phyloP scores from a whole-genome alignment of 1,140 invertebrate genomes.

The Mycetomoellerius zeteki region DNA sequence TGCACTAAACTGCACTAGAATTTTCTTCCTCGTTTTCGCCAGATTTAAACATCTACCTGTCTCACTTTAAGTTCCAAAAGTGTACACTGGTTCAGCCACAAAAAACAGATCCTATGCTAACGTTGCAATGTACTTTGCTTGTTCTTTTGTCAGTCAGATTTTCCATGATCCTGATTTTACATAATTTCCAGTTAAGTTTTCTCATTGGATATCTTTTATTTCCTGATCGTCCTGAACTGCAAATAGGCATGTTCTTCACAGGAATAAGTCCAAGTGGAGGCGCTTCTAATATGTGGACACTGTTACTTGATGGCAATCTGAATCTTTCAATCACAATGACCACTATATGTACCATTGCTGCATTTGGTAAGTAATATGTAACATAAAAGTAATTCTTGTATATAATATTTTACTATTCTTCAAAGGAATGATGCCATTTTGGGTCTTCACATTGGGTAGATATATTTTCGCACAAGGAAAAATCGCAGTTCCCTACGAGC shows the following conservation, averaged over 20 bases:
- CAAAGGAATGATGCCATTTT: constrained; percentile 97
- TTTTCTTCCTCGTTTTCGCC: no score
- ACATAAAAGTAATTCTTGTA: not conserved
- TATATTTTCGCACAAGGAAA: constrained; percentile 91
- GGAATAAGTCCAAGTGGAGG: constrained; percentile 97
- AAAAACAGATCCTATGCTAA: not conserved
- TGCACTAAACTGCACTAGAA: no score
- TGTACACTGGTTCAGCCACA: no score
- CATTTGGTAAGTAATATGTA: constrained; percentile 90
- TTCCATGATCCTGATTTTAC: not conserved
- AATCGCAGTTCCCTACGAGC: constrained; percentile 93
- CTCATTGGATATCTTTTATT: constrained; percentile 92
- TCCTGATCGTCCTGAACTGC: constrained; percentile 90
- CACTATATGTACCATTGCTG: constrained; percentile 94
- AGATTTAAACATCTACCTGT: no score
- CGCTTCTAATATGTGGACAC: constrained; percentile 98
- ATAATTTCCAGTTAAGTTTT: constrained; percentile 91
- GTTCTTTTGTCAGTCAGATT: not conserved
- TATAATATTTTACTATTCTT: constrained; percentile 77
- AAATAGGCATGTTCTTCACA: constrained; percentile 96
- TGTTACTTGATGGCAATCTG: constrained; percentile 95
- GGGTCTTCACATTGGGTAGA: constrained; percentile 97
- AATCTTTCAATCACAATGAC: constrained; percentile 98
- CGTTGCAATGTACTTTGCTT: not conserved
- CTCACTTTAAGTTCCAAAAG: no score